These are phyloP conservation scores for Trichomycterus rosablanca DNA, from an alignment of 2,113 vertebrate genomes.

Conservation along the genomic window DNA sequence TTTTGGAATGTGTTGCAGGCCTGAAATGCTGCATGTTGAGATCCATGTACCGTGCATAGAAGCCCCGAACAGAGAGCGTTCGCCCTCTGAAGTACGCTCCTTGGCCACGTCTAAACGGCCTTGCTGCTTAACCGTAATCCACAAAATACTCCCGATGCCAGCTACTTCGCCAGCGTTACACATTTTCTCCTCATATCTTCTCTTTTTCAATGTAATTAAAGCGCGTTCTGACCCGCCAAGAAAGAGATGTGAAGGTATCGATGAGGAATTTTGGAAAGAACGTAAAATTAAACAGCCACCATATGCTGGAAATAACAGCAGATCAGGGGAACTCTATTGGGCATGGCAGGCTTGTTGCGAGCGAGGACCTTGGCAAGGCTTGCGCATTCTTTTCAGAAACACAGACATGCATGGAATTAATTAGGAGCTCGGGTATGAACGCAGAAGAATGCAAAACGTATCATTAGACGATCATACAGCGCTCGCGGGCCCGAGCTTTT, in stretches of 20 bases:
- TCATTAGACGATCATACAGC: slow-evolving; percentile 6
- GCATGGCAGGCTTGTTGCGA: slow-evolving; percentile 28
- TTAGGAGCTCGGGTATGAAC: slow-evolving; percentile 32
- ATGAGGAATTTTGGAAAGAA: slow-evolving; percentile 42
- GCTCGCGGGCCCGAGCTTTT: neutral
- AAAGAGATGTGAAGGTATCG: slow-evolving; percentile 24
- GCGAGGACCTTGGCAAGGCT: slow-evolving; percentile 40
- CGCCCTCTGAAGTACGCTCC: slow-evolving; percentile 33
- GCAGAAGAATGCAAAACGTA: slow-evolving; percentile 9
- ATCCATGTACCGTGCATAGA: too few species aligned
- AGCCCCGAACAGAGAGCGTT: slow-evolving; percentile 19
- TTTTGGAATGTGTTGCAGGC: too few species aligned
- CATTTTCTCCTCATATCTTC: neutral
- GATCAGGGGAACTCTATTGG: slow-evolving; percentile 45
- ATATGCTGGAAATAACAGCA: slow-evolving; percentile 37
- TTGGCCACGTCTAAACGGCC: slow-evolving; percentile 13
- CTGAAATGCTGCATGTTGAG: too few species aligned
- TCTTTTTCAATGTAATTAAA: slow-evolving; percentile 49
- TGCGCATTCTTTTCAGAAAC: slow-evolving; percentile 36
- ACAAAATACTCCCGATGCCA: too few species aligned
- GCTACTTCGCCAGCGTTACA: neutral
- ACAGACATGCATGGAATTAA: slow-evolving; percentile 43
- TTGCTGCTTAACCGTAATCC: too few species aligned
- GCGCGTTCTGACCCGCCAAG: slow-evolving; percentile 6
- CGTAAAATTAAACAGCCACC: slow-evolving; percentile 27